These are phyloP conservation scores for Botia almorhae DNA, from an alignment of 2,797 vertebrate species.

Conservation along the genomic window DNA sequence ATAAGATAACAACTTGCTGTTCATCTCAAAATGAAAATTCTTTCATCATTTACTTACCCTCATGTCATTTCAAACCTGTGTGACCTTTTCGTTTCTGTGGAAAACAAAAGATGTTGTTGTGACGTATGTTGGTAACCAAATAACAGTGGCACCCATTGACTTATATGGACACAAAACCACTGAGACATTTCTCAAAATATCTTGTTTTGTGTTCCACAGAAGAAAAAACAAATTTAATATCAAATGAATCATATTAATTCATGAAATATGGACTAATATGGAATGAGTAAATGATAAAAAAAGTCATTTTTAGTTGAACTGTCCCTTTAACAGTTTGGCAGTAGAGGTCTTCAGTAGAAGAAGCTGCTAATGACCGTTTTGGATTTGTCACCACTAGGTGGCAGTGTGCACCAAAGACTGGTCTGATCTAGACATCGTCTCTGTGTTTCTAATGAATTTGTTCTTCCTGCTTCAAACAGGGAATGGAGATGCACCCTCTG, in stretches of 20 bases:
- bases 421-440: conserved; percentile 3
- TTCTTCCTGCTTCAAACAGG: conserved; percentile 61
- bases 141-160: too few relatives aligned
- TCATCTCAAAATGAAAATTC: background rate
- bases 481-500: conserved; percentile 57
- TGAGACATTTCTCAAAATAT: too few relatives aligned
- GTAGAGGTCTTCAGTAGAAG: too few relatives aligned
- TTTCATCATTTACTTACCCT: background rate
- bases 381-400: conserved; percentile 67
- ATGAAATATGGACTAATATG: too few relatives aligned
- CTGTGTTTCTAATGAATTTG: conserved; percentile 25
- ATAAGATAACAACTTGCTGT: background rate
- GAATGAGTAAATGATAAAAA: background rate
- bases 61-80: too few relatives aligned
- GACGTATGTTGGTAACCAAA: too few relatives aligned
- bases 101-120: too few relatives aligned
- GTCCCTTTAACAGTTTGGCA: background rate
- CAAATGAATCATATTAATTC: too few relatives aligned
- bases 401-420: conserved; percentile 66
- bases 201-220: too few relatives aligned
- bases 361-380: too few relatives aligned
- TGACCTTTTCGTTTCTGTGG: too few relatives aligned
- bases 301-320: background rate
- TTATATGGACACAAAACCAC: too few relatives aligned
- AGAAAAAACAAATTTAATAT: background rate